Evolutionary conservation across 1,140 invertebrate genomes (phyloP), one percentile per base, ranked within the genome.

Genomic region (Pogonognathellus flavescens): DNA sequence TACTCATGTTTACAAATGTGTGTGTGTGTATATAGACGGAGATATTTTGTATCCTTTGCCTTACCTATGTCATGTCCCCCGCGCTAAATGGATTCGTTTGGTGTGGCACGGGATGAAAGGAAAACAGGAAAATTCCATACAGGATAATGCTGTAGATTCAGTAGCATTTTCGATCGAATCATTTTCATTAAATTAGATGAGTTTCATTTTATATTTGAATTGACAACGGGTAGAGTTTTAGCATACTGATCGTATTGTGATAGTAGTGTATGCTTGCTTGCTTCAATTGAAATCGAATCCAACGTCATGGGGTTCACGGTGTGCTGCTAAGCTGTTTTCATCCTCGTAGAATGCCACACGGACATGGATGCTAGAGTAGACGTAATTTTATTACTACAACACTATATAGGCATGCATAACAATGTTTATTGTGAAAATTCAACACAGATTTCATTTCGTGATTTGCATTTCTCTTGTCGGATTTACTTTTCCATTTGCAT

Each of bases 131-230:
- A 13, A 76, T 76, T 41, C 16, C 70, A 49, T 76, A 31, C 49
- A 14, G 41, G 31, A 25, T 76, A 76, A 76, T 50, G 70, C 31
- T 16, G 25, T 41, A n/a, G 70, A 76, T 49, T 76, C 25, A n/a
- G 70, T 76, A 76, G 70, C 49, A 31, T 76, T 76, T 76, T 76
- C 25, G 70, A 76, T 49, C 31, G 70, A 76, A 76, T 76, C 70
- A 76, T 76, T 76, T 76, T 76, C 70, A 76, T 76, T 76, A 76
- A 76, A 76, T 76, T 76, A 76, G 41, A 76, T 50, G 70, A 76
- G 70, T 76, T 76, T 76, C 70, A 50, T 76, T 76, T 76, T 76
- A 49, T 50, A 76, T 76, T 76, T 76, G 70, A 76, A 76, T 76
- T 50, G 70, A 76, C 70, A 50, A 50, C 8, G 70, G 41, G 31